Percentiles rank a stretch among this genome's conserved stretches.
Conservation (phyloP, 2,797 vertebrate genomes). For the Zalophus californianus region DNA sequence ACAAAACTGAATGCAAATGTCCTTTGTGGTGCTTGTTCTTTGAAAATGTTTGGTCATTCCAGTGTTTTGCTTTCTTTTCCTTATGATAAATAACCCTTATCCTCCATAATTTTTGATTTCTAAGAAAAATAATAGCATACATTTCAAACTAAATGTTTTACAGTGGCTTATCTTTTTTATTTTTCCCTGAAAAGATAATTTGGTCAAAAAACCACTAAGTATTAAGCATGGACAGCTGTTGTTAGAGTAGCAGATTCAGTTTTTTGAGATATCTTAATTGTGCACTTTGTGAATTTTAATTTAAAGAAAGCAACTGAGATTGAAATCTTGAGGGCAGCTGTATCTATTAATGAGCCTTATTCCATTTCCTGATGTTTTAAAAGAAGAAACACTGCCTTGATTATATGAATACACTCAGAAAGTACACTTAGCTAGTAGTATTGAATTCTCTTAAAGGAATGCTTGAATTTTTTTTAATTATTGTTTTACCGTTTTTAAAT, state of each 20-base stretch:
- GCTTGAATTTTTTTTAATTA: slow-evolving; percentile 88
- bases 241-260: slow-evolving; percentile 89
- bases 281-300: slow-evolving; percentile 92
- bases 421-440: slow-evolving; percentile 87
- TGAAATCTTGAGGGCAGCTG: slow-evolving; percentile 90
- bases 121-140: slow-evolving; percentile 87
- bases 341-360: slow-evolving; percentile 90
- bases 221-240: slow-evolving; percentile 92
- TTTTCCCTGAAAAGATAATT: slow-evolving; percentile 85
- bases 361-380: slow-evolving; percentile 83
- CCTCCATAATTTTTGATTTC: slow-evolving; percentile 89
- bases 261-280: slow-evolving; percentile 90
- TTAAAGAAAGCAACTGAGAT: slow-evolving; percentile 88
- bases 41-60: slow-evolving; percentile 90
- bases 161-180: slow-evolving; percentile 88
- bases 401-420: slow-evolving; percentile 85
- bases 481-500: slow-evolving; percentile 91
- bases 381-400: slow-evolving; percentile 85
- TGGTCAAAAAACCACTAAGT: slow-evolving; percentile 91
- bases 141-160: slow-evolving; percentile 90
- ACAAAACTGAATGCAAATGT: slow-evolving; percentile 89
- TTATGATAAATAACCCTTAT: slow-evolving; percentile 86
- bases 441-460: slow-evolving; percentile 88
- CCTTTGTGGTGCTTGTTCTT: slow-evolving; percentile 91
- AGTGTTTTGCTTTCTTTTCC: slow-evolving; percentile 89